Evolutionary conservation across 2,113 vertebrate species (phyloP).

Genomic region (Urocolius indicus): DNA sequence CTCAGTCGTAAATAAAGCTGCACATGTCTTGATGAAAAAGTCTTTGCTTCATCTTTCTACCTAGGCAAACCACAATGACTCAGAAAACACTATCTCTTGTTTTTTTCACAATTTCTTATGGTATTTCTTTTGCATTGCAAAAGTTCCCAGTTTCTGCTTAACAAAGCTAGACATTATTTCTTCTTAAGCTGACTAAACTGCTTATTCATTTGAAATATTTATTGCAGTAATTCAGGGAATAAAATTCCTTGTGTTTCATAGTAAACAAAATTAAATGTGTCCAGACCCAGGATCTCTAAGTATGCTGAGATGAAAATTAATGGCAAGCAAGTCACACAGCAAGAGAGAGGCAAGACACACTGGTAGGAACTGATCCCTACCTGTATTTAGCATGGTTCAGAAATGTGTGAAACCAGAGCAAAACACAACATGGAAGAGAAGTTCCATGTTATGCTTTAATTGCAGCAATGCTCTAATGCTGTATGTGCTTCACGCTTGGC

Average conservation of each 20-base stretch:
- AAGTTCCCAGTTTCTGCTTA: background rate
- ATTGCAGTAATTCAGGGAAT: background rate
- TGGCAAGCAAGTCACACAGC: background rate
- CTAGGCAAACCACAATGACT: slow-evolving; percentile 13
- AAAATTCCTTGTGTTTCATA: background rate
- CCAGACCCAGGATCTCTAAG: background rate
- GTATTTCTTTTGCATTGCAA: background rate
- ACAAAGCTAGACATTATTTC: background rate
- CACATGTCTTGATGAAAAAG: background rate
- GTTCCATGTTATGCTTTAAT: background rate
- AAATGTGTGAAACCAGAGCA: background rate
- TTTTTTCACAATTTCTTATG: background rate
- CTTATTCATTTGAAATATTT: slow-evolving; percentile 14
- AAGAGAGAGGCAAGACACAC: background rate
- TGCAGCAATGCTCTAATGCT: background rate
- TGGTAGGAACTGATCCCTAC: background rate
- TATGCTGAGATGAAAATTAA: background rate
- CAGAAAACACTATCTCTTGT: background rate
- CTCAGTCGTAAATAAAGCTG: slow-evolving; percentile 27
- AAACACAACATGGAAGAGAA: background rate
- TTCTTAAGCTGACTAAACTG: background rate
- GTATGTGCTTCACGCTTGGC: background rate
- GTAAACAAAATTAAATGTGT: background rate
- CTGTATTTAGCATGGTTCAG: background rate
- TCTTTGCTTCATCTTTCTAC: background rate